A percentile compares a stretch with the other conserved stretches of the same genome.
Evolutionary conservation across 2,113 vertebrate genomes (phyloP).

Genomic region (Ranitomeya imitator): DNA sequence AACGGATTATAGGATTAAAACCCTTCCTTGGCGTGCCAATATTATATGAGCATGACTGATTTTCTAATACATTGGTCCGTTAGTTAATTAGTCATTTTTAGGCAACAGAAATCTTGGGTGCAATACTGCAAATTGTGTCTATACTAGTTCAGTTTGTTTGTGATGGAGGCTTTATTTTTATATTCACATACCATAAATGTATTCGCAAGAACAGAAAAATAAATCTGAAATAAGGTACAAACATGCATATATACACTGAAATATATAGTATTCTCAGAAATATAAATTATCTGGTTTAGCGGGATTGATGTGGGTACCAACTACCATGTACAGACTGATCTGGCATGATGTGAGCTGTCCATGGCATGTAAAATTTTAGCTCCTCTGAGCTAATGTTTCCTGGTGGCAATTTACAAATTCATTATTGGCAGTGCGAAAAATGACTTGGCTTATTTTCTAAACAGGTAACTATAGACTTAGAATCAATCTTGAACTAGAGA

Average conservation of each 20-base stretch:
- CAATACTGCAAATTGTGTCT: not conserved
- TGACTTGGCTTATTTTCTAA: not conserved
- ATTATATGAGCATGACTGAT: not conserved
- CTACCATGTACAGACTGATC: not conserved
- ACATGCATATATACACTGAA: not conserved
- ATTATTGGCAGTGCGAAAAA: not conserved
- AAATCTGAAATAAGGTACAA: not conserved
- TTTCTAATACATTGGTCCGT: not conserved
- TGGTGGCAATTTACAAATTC: too few species aligned
- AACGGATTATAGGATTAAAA: slow-evolving; percentile 20
- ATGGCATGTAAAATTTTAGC: not conserved
- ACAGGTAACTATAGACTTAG: not conserved
- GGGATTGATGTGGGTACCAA: not conserved
- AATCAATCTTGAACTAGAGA: not conserved
- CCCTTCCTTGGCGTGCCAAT: not conserved
- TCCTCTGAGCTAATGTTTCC: not conserved
- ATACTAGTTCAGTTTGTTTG: not conserved
- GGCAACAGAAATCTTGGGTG: not conserved
- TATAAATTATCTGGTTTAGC: not conserved
- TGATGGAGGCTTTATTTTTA: not conserved
- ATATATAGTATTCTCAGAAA: not conserved
- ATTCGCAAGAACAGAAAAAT: not conserved
- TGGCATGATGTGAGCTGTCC: not conserved
- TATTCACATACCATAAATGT: not conserved
- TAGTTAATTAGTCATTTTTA: slow-evolving; percentile 4